Conservation (phyloP, 1,140 invertebrate species). For the Dermatophagoides farinae region DNA sequence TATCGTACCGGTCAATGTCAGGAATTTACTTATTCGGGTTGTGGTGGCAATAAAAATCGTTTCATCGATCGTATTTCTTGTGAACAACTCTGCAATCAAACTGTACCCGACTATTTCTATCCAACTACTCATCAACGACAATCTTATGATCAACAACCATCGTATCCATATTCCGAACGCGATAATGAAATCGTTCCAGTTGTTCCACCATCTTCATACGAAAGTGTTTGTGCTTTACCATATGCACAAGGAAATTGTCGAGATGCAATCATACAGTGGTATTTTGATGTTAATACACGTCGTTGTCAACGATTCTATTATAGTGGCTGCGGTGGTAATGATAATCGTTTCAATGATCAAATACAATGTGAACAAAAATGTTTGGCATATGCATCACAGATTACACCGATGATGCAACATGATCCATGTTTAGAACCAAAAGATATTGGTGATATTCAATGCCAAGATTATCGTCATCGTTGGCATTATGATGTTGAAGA, state of each 20-base stretch:
- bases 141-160: not conserved
- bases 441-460: slow-evolving; percentile 23
- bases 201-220: not conserved
- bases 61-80: slow-evolving; percentile 56
- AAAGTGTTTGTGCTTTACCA: slow-evolving; percentile 43
- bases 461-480: slow-evolving; percentile 33
- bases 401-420: slow-evolving; percentile 10
- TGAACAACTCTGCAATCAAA: slow-evolving; percentile 36
- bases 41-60: slow-evolving; percentile 63
- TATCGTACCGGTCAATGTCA: slow-evolving; percentile 33
- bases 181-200: not conserved
- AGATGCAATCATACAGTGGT: slow-evolving; percentile 58
- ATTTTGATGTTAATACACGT: slow-evolving; percentile 50
- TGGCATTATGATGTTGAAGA: slow-evolving; percentile 35
- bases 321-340: slow-evolving; percentile 69
- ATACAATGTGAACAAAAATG: slow-evolving; percentile 53
- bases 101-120: not conserved
- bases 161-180: not conserved
- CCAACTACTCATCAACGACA: not conserved
- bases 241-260: slow-evolving; percentile 52
- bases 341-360: slow-evolving; percentile 59
- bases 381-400: slow-evolving; percentile 18
- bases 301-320: slow-evolving; percentile 60
- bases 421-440: slow-evolving; percentile 5
- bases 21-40: slow-evolving; percentile 40